Conservation (phyloP, 1,140 invertebrate genomes). For the Tetragnatha versicolor region DNA sequence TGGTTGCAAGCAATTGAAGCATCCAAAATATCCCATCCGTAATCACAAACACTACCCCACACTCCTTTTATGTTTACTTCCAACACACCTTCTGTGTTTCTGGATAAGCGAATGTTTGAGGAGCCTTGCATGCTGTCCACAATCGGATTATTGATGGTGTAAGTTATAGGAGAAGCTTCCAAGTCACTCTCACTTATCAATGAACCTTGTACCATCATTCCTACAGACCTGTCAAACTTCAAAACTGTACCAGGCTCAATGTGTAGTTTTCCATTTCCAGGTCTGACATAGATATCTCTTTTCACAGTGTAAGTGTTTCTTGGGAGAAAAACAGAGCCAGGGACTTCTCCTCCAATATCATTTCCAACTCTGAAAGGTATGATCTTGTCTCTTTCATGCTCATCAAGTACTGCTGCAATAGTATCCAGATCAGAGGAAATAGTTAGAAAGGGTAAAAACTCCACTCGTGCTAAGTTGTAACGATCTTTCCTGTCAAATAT, state of each 20-base stretch:
- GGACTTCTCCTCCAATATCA: conserved; percentile 85
- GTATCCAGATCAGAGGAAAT: conserved; percentile 59
- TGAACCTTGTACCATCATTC: conserved; percentile 94
- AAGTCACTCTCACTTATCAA: conserved; percentile 68
- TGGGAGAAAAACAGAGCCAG: conserved; percentile 79
- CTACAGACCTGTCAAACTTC: conserved; percentile 83
- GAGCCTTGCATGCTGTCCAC: background rate
- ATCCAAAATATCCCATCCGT: conserved; percentile 91
- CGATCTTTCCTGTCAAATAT: conserved; percentile 90
- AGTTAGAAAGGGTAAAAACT: conserved; percentile 83
- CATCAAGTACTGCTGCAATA: conserved; percentile 57
- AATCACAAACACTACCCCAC: conserved; percentile 98
- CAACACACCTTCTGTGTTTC: conserved; percentile 64
- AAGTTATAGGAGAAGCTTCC: conserved; percentile 5
- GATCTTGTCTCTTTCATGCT: conserved; percentile 58
- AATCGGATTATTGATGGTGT: conserved; percentile 20
- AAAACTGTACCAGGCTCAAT: conserved; percentile 87
- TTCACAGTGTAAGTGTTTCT: conserved; percentile 80
- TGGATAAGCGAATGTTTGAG: conserved; percentile 52
- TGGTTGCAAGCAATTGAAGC: conserved; percentile 95
- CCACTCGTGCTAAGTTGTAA: conserved; percentile 88
- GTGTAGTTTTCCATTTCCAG: conserved; percentile 80
- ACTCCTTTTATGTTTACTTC: conserved; percentile 76
- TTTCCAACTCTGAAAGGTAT: conserved; percentile 56
- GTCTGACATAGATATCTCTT: conserved; percentile 89